Base-by-base conservation (phyloP, 2,888 invertebrate species). In the Teleogryllus oceanicus region DNA sequence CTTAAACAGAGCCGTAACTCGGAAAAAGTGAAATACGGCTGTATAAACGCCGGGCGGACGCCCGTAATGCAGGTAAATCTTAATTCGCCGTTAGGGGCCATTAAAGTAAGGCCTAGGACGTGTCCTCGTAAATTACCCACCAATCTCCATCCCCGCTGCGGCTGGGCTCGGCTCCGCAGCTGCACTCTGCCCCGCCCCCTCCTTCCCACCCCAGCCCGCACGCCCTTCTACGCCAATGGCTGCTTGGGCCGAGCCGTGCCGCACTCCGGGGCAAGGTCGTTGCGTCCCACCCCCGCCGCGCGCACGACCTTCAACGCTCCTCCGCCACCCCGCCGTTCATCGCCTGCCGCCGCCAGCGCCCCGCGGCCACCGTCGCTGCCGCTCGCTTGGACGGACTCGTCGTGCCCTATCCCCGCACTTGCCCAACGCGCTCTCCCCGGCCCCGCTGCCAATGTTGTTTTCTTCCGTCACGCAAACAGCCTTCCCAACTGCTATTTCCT, bases 41-140 rank as follows among this genome's bases (percentile, higher is more conserved):
- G 16, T n/a, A 62, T 62, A 62, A 62, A n/a, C 62, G 62, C 4
- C 3, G 62, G 62, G 62, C n/a, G 62, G 13, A 62, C 62, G 16
- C 62, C n/a, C 62, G 12, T 62, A 62, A 62, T n/a, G 62, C 62
- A 62, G 62, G 62, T 62, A 62, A 62, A 62, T 62, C 62, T 62
- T 62, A 62, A 62, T 62, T 62, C 62, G n/a, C 62, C 62, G 62
- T 62, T 62, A 62, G 62, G n/a, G 62, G 62, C 62, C n/a, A 16
- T 62, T 62, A 62, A 62, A 62, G 62, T 62, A 62, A 62, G 62
- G 62, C 62, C 13, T 62, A 62, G 62, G 62, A 62, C 16, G 13
- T 62, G 62, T 62, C 16, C 62, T 62, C 62, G 62, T 62, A 62
- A 62, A 62, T 62, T 37, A 62, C n/a, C 62, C 13, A 0, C 62